Percentiles rank a stretch among this genome's conserved stretches.
phyloP scores from a whole-genome alignment of 1,140 invertebrate genomes.

The Sarcophaga bullata region DNA sequence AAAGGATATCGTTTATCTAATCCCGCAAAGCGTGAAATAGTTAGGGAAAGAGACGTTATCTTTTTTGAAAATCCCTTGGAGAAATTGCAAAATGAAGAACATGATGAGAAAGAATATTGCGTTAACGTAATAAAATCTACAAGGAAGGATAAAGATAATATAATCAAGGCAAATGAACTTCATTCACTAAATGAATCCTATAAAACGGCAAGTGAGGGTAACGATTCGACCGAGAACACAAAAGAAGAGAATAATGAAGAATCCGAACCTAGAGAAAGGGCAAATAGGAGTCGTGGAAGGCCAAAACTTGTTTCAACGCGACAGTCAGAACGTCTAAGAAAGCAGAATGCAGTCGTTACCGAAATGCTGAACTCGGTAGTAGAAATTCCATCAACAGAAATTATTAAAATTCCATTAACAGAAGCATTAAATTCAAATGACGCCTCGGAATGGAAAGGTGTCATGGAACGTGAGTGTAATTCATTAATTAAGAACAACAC shows the following conservation, averaged over 20 bases:
- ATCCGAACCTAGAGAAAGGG: no score
- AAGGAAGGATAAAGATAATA: no score
- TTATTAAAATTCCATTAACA: neutral
- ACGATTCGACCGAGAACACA: no score
- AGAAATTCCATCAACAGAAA: conserved; percentile 1
- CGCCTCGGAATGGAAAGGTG: conserved; percentile 10
- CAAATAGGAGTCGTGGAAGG: no score
- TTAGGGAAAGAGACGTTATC: neutral
- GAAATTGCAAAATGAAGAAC: no score
- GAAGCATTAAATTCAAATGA: neutral
- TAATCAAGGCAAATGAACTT: no score
- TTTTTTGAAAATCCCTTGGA: neutral
- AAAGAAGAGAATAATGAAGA: no score
- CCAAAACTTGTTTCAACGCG: no score
- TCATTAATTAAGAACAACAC: conserved; percentile 17
- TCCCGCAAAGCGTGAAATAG: neutral
- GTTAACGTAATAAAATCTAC: no score
- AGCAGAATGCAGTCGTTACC: neutral
- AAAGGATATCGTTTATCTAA: conserved; percentile 3
- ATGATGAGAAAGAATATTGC: no score
- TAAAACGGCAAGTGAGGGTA: no score
- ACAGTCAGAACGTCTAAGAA: neutral
- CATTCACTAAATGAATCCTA: no score
- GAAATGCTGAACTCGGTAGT: neutral
- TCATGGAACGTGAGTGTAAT: conserved; percentile 12